These are phyloP conservation scores for Leptosomus discolor DNA, from an alignment of 2,113 vertebrate genomes.

Conservation along the genomic window DNA sequence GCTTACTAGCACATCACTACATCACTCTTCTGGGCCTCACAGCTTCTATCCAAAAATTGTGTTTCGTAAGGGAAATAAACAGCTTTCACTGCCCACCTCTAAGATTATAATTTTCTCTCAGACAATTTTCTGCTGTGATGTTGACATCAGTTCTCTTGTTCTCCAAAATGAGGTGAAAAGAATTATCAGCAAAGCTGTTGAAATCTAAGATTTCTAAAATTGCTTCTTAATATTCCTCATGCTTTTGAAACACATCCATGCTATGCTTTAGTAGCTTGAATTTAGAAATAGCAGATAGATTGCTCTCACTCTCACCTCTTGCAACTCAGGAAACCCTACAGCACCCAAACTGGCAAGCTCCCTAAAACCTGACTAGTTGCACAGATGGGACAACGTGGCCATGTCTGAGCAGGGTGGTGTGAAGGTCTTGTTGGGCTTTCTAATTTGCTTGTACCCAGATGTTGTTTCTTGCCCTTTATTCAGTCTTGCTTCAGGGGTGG, in stretches of 20 bases:
- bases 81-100: neutral
- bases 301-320: neutral
- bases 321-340: neutral
- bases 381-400: fast-evolving
- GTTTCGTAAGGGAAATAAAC: neutral
- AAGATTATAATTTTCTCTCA: neutral
- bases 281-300: neutral
- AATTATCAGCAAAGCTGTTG: neutral
- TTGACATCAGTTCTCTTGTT: neutral
- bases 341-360: neutral
- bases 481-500: neutral
- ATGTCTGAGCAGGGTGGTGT: neutral
- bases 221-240: neutral
- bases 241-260: neutral
- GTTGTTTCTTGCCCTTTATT: neutral
- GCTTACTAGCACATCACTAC: neutral
- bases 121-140: neutral
- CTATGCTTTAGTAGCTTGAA: neutral
- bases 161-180: neutral
- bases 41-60: neutral
- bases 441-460: neutral
- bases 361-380: neutral
- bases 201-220: neutral
- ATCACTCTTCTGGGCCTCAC: neutral
- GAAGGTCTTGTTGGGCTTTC: neutral